A percentile compares a stretch with the other conserved stretches of the same genome.
Evolutionary conservation across 1,140 invertebrate species (phyloP).

Genomic region (Nasonia longicornis): DNA sequence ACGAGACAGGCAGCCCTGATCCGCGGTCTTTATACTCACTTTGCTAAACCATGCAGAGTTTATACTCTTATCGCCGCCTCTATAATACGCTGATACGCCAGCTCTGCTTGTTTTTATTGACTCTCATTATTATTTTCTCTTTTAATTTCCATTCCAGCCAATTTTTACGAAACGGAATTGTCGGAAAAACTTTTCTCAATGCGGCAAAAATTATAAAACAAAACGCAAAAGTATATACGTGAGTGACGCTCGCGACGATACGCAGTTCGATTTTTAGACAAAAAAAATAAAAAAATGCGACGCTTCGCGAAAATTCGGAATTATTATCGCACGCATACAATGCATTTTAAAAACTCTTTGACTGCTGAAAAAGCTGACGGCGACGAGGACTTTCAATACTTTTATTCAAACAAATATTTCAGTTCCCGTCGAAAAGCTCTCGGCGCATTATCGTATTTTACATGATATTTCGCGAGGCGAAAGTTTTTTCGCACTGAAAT

Average conservation of each 20-base stretch:
- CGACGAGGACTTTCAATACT: conserved; percentile 26
- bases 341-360: conserved; percentile 3
- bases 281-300: no score
- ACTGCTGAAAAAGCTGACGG: conserved; percentile 16
- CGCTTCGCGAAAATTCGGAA: background rate
- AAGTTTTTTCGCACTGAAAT: conserved; percentile 15
- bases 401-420: conserved; percentile 43
- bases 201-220: no score
- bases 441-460: background rate
- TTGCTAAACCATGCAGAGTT: conserved; percentile 16
- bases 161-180: no score
- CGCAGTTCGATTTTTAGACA: no score
- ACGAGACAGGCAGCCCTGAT: background rate
- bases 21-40: background rate
- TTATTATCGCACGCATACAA: background rate
- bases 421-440: conserved; percentile 12
- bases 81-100: no score
- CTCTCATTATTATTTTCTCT: no score
- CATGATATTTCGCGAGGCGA: conserved; percentile 2
- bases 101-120: no score
- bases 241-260: no score
- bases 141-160: no score
- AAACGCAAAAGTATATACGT: no score
- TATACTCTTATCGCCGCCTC: conserved; percentile 1
- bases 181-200: no score